Evolutionary conservation across 1,140 invertebrate species (phyloP), one percentile per base, ranked within the genome.

Genomic region (Apis florea): DNA sequence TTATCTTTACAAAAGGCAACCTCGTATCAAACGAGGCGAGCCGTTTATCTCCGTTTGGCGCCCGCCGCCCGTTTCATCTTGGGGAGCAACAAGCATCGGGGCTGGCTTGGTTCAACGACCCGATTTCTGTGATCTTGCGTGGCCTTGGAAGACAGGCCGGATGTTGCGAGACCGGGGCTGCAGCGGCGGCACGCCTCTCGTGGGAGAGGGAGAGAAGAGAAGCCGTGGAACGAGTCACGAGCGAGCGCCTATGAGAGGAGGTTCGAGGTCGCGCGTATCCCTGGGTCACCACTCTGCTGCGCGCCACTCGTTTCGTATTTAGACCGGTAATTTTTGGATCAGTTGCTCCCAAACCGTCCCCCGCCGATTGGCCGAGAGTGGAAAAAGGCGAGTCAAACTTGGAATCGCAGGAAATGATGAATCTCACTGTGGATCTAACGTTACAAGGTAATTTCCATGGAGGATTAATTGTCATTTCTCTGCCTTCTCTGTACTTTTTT

Each of bases 21-120:
- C 58, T 21, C 59, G 54, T 79, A 85, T 83, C 71, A 56, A 73
- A 24, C 47, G 49, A 24, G 78, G 26, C 72, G 58, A 64, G 68
- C 17, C 85, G 82, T 87, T 87, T 87, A 87, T 87, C 85, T 87
- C 56, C 49, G 47, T 19, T 61, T 87, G 85, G 85, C 85, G 85
- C 85, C 85, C 86, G 72, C 31, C n/a, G n/a, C 49, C 61, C 64
- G 83, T 68, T 86, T 75, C 59, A 80, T 83, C 79, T 61, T 63
- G 47, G 70, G 31, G 31, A 53, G 85, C 73, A 81, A 78, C 75
- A 54, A 76, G 85, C 78, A 75, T 83, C 75, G 74, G 4, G 31
- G 5, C 3, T 0, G 31, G 47, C 9, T 19, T 77, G 88, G 91
- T 91, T 92, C 91, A 90, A 90, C 89, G 90, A 91, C 89, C 90